Percentiles rank a stretch among this genome's conserved stretches.
phyloP scores from a whole-genome alignment of 2,113 vertebrate species.

The Odocoileus virginianus region DNA sequence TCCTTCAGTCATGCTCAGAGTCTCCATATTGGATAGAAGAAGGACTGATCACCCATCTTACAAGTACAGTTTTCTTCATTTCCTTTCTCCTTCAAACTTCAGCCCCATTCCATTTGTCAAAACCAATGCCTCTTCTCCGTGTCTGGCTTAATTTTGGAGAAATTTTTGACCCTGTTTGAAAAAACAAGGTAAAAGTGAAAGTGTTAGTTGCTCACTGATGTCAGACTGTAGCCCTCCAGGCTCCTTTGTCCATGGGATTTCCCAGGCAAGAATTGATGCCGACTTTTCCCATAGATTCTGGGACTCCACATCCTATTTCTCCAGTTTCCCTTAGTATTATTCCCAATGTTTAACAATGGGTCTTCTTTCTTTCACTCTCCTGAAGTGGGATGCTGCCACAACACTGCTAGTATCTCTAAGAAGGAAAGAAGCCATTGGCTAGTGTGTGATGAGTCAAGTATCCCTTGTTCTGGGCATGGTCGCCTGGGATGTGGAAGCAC shows the following conservation, averaged over 20 bases:
- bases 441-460: not conserved
- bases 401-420: not conserved
- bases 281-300: not conserved
- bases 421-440: not conserved
- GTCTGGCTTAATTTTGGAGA: not conserved
- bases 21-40: not conserved
- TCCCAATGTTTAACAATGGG: not conserved
- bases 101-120: not conserved
- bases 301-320: not conserved
- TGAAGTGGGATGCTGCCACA: rapidly evolving
- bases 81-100: not conserved
- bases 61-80: not conserved
- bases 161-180: not conserved
- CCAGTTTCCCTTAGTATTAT: not conserved
- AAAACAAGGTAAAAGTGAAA: not conserved
- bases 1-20: not conserved
- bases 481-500: not conserved
- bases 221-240: not conserved
- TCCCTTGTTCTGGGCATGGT: not conserved
- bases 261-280: not conserved
- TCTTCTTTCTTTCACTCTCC: not conserved
- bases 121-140: not conserved
- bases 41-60: too few relatives aligned
- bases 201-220: not conserved
- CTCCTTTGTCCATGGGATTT: not conserved